A percentile compares a stretch with the other conserved stretches of the same genome.
phyloP scores from a whole-genome alignment of 2,113 vertebrate genomes.

The Isurus oxyrinchus region DNA sequence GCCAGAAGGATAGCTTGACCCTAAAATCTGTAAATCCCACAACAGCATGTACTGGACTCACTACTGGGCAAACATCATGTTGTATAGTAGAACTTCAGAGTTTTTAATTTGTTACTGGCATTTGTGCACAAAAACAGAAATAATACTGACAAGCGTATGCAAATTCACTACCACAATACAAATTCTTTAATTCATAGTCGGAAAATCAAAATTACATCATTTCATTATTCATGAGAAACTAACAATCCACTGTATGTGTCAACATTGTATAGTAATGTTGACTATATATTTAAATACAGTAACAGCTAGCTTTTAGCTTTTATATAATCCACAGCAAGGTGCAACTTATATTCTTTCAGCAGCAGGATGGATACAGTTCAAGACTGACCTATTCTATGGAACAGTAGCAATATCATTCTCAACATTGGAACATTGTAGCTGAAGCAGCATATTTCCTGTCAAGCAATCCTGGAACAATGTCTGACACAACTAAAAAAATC shows the following conservation, averaged over 20 bases:
- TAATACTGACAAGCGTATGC: neutral
- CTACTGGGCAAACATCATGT: neutral
- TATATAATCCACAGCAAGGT: slow-evolving; percentile 28
- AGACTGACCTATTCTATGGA: neutral
- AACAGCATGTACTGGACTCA: neutral
- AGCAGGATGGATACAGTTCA: slow-evolving; percentile 19
- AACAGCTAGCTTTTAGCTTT: neutral
- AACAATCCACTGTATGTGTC: slow-evolving; percentile 19
- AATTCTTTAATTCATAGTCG: slow-evolving; percentile 34
- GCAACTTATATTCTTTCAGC: slow-evolving; percentile 18
- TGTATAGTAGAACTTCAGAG: neutral
- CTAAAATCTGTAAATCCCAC: neutral
- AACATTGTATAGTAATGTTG: neutral
- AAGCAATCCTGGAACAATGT: slow-evolving; percentile 17
- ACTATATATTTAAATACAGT: neutral
- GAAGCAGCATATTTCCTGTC: slow-evolving; percentile 20
- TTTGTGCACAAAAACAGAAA: neutral
- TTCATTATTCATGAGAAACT: slow-evolving; percentile 22
- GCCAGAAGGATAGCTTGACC: neutral
- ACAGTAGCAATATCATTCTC: slow-evolving; percentile 4
- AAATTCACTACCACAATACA: slow-evolving; percentile 32
- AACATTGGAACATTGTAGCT: slow-evolving; percentile 6
- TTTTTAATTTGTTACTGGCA: neutral
- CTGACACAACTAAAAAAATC: slow-evolving; percentile 18
- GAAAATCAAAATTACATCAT: slow-evolving; percentile 31